phyloP scores from a whole-genome alignment of 53 echinoderm and acorn worm genomes.

The Holothuria scabra region DNA sequence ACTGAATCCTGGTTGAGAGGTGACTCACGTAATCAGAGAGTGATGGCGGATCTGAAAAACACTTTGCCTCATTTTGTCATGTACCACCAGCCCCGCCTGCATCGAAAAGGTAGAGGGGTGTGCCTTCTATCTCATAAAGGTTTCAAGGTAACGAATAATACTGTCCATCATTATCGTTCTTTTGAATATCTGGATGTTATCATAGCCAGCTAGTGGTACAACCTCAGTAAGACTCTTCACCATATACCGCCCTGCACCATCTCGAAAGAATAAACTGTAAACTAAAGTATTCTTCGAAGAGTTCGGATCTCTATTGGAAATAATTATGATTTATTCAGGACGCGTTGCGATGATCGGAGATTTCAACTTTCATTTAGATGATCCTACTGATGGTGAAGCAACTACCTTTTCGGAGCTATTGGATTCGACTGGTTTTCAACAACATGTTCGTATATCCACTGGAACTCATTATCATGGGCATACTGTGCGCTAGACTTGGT shows the following conservation, averaged over 20 bases:
- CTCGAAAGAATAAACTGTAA: slow-evolving; percentile 2
- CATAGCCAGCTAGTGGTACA: slow-evolving; percentile 5
- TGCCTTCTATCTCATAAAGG: slow-evolving; percentile 43
- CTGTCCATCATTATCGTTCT: slow-evolving; percentile 21
- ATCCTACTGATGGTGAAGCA: slow-evolving; percentile 6
- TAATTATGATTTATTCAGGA: slow-evolving; percentile 9
- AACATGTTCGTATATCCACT: slow-evolving; percentile 9
- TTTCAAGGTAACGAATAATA: slow-evolving; percentile 19
- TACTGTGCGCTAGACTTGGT: slow-evolving; percentile 21
- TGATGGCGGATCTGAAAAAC: slow-evolving; percentile 23
- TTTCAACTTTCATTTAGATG: slow-evolving; percentile 26
- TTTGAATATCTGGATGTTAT: slow-evolving; percentile 48
- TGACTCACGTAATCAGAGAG: slow-evolving; percentile 23
- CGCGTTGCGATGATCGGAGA: slow-evolving; percentile 4
- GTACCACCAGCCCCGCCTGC: slow-evolving; percentile 37
- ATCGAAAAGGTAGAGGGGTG: slow-evolving; percentile 45
- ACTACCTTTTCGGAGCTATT: not conserved
- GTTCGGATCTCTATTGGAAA: slow-evolving; percentile 12
- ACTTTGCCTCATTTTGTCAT: slow-evolving; percentile 48
- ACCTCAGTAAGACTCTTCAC: slow-evolving; percentile 13
- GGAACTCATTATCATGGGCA: slow-evolving; percentile 34
- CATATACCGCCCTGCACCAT: slow-evolving; percentile 27
- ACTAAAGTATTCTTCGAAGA: slow-evolving; percentile 38
- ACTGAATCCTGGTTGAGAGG: slow-evolving; percentile 55
- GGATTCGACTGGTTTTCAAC: slow-evolving; percentile 10